These are phyloP conservation scores for Tokudaia tokunoshimensis DNA, from an alignment of 2,797 vertebrate species.

Conservation along the genomic window DNA sequence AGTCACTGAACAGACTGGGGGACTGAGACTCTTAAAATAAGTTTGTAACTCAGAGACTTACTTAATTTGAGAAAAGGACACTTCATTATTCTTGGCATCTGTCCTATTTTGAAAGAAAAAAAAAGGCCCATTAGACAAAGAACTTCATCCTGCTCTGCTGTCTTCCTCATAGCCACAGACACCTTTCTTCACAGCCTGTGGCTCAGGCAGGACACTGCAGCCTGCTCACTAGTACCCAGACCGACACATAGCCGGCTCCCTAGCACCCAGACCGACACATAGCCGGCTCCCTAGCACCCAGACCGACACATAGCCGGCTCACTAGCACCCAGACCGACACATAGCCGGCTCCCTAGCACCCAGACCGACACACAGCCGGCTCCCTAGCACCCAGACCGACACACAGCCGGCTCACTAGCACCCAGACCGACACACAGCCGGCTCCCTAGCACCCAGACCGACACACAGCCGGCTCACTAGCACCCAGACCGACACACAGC, in stretches of 20 bases:
- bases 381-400: too few species aligned
- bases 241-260: too few species aligned
- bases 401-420: neutral
- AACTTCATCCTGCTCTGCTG: neutral
- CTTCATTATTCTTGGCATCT: conserved; percentile 86
- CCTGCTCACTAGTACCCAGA: neutral
- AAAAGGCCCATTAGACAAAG: conserved; percentile 61
- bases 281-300: neutral
- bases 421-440: too few species aligned
- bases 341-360: neutral
- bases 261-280: too few species aligned
- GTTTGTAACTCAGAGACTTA: conserved; percentile 82
- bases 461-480: neutral
- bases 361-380: accelerated
- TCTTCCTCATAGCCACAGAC: neutral
- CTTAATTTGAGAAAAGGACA: conserved; percentile 88
- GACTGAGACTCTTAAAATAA: neutral
- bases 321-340: too few species aligned
- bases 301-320: too few species aligned
- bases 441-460: too few species aligned
- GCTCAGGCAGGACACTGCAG: neutral
- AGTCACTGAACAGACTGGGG: neutral
- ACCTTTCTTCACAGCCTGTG: neutral
- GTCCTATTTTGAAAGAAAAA: conserved; percentile 83
- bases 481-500: too few species aligned